Base-by-base conservation (phyloP, 2,113 vertebrate species). In the Chroicocephalus ridibundus region DNA sequence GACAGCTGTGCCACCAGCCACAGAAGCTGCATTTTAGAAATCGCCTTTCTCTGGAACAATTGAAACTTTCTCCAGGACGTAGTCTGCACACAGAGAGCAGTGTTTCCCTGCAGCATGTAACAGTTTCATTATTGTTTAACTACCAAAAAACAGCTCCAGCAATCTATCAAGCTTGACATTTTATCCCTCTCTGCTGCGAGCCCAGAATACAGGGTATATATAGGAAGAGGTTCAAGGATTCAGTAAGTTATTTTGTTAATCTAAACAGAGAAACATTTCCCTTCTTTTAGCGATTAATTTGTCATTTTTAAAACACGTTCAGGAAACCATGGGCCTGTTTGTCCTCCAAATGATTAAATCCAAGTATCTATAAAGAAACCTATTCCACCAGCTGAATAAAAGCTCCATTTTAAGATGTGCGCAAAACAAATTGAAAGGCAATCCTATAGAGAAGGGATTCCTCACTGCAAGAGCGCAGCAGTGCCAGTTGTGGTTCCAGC, bases 111-210 rank as follows among this genome's bases (percentile, higher is more conserved):
- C 71, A 40, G 96, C 86, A 90, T 42, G 32, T 66, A 94, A 98
- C 97, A 97, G 90, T 65, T 97, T 95, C 96, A 90, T 96, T 97
- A 97, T 96, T 97, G 96, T 98, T 97, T 93, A 97, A 97, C 96
- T 66, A 97, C 95, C 86, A 89, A 96, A 97, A 97, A 90, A 36
- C 77, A 97, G 89, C 93, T 97, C 96, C 93, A 92, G 61, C 93
- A 44, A 98, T 96, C 97, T 95, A 96, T 97, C 95, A 96, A 72
- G 85, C 82, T 72, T 94, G 93, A 96, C 94, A 95, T 93, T 91
- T 91, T 88, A 95, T 82, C 94, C 42, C 6, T 89, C 66, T 61
- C 92, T 91, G 90, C 94, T 81, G 95, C 83, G 82, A 69, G 87
- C 66, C 75, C 82, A 71, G 79, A 92, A 92, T 11, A 25, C 79